Evolutionary conservation across 92 coral and sea anemone genomes (phyloP), one percentile per base, ranked within the genome.

Genomic region (Galaxea fascicularis): DNA sequence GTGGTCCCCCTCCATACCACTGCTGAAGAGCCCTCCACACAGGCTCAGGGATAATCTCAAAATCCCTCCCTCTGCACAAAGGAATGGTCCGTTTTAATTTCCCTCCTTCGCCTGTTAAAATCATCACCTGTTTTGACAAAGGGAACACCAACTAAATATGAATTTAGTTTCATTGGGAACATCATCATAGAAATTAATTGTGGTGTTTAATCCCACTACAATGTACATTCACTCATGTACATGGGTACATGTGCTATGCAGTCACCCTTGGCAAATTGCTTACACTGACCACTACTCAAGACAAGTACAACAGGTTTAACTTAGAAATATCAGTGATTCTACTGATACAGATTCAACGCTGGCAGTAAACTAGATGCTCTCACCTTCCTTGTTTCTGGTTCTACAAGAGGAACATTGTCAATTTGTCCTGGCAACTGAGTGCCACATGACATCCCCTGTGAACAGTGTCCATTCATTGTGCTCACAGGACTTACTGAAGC

Each of bases 1-100:
- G 96, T 18, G 98, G 98, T 45, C 96, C 93, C 30, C 98, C 98
- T 18, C 98, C 98, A 64, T 96, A 96, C 98, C 98, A 96, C 92
- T 92, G 98, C 63, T 86, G 85, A 71, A 96, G 84, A 21, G 98
- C 98, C 82, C 91, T 94, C 98, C 98, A 96, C 13, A 96, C 98
- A 59, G 98, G 91, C 59, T 96, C 98, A 18, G 98, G 98, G 49
- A 96, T 77, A 64, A 92, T 94, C 88, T 96, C 98, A 90, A 96
- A 96, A 78, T 96, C 98, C 82, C 98, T 91, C 8, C 98, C 98
- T 82, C 98, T 90, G 44, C 95, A 90, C 71, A 96, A 87, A 24
- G 98, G 98, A 18, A 96, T 86, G 60, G 83, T 90, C 68, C 98
- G 93, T 74, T 94, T 94, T 56, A 96, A 88, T 76, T 86, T 94